Conservation (phyloP, 2,888 invertebrate species). For the Sturmia bella region DNA sequence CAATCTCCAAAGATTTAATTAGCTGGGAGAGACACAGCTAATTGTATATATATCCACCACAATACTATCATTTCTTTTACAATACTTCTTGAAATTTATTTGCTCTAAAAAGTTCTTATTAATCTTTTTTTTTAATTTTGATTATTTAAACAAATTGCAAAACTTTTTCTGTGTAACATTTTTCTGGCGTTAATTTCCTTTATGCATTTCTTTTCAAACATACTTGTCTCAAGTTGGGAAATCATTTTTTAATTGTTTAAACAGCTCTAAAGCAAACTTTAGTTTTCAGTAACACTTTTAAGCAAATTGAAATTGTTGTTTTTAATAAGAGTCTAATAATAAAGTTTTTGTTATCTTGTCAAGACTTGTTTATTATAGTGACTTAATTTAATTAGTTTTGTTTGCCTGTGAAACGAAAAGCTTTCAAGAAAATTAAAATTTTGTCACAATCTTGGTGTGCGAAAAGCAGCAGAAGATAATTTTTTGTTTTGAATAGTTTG, state of each 20-base stretch:
- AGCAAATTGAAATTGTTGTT: slow-evolving; percentile 21
- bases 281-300: slow-evolving; percentile 19
- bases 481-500: too few species aligned
- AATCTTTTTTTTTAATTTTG: too few species aligned
- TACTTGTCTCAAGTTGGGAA: neutral
- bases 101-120: too few species aligned
- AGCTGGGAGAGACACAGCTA: too few species aligned
- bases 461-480: neutral
- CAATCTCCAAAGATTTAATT: too few species aligned
- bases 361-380: slow-evolving; percentile 3
- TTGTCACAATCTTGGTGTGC: neutral
- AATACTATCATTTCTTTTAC: too few species aligned
- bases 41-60: too few species aligned
- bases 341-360: slow-evolving; percentile 8
- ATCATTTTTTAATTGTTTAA: slow-evolving; percentile 1
- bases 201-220: neutral
- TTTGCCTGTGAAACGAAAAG: slow-evolving; percentile 6
- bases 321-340: neutral
- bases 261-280: slow-evolving; percentile 19
- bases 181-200: too few species aligned
- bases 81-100: too few species aligned
- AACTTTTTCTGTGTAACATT: too few species aligned
- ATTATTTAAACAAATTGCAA: too few species aligned
- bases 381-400: slow-evolving; percentile 25
- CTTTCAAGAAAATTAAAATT: slow-evolving; percentile 20